Evolutionary conservation across 2,113 vertebrate species (phyloP).

Genomic region (Salvelinus alpinus): DNA sequence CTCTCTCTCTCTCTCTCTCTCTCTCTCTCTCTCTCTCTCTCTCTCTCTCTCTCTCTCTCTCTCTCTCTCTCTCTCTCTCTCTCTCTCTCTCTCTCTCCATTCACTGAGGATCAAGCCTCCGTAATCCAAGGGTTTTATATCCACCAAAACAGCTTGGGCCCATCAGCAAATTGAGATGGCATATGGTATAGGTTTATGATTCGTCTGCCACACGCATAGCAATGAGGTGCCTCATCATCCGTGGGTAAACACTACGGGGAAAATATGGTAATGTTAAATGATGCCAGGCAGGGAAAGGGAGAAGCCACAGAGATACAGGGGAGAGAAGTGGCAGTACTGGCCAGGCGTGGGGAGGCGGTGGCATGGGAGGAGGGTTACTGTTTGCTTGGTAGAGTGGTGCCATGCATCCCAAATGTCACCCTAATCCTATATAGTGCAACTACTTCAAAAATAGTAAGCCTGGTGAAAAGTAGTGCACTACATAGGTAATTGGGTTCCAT

Average conservation of each 20-base stretch:
- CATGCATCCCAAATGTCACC: no score
- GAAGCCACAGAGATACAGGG: no score
- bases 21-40: neutral
- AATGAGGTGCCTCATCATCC: slow-evolving; percentile 84
- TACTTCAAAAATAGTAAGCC: no score
- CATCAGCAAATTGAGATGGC: slow-evolving; percentile 98
- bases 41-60: neutral
- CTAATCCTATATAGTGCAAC: no score
- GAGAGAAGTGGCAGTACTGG: no score
- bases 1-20: neutral
- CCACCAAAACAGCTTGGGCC: slow-evolving; percentile 99
- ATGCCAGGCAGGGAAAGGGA: slow-evolving; percentile 56
- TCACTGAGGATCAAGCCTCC: slow-evolving; percentile 83
- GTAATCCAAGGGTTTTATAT: slow-evolving; percentile 96
- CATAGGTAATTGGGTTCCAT: no score
- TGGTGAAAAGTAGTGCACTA: no score
- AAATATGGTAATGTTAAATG: slow-evolving; percentile 74
- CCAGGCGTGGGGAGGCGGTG: no score
- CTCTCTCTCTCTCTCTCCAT: slow-evolving; percentile 46
- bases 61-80: neutral
- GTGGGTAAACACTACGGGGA: slow-evolving; percentile 79
- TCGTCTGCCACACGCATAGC: slow-evolving; percentile 94
- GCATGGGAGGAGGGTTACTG: no score
- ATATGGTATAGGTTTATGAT: slow-evolving; percentile 99
- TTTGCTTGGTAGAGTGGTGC: no score